Base-by-base conservation (phyloP, 1,140 invertebrate genomes). In the Halictus rubicundus region DNA sequence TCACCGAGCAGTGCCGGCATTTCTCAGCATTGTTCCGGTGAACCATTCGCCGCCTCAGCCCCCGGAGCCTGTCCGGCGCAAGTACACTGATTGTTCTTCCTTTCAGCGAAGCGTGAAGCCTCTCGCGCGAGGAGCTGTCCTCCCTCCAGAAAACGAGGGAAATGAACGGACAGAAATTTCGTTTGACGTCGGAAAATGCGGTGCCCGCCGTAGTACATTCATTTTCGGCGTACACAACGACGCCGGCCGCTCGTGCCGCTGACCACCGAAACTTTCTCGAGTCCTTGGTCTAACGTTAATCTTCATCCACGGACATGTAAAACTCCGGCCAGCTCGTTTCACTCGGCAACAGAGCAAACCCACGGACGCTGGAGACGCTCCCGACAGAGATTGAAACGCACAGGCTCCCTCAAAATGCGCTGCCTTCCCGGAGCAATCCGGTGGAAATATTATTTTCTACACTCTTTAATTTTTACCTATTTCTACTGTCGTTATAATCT, bases 231-330 rank as follows among this genome's bases (percentile, higher is more conserved):
- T 57, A 57, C 61, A 39, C 8, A 66, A 66, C 46, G 23, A 19
- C 3, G 10, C 46, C 10, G 46, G 37, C 0, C 14, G 27, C 70
- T 71, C 42, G 23, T 21, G 27, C 25, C 37, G 63, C 32, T 52
- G 72, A 19, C 19, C n/a, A 21, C 25, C 27, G 16, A 75, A 75
- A 61, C n/a, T 46, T 61, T 64, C 25, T 66, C n/a, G 19, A 39
- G 46, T 8, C 25, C 37, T 42, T 32, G 49, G 46, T 42, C 57
- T 76, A 76, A 77, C 85, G 85, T 86, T 82, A 86, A 79, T 86
- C 68, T 82, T 86, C 57, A 49, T 81, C 66, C 16, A 25, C n/a
- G 19, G 57, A 23, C 54, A 39, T 12, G 16, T 46, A 65, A 70
- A 68, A 78, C 39, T 80, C 32, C 21, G 21, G 27, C 37, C 7